Evolutionary conservation across 2,113 vertebrate genomes (phyloP), one percentile per base, ranked within the genome.

Genomic region (Gyps fulvus): DNA sequence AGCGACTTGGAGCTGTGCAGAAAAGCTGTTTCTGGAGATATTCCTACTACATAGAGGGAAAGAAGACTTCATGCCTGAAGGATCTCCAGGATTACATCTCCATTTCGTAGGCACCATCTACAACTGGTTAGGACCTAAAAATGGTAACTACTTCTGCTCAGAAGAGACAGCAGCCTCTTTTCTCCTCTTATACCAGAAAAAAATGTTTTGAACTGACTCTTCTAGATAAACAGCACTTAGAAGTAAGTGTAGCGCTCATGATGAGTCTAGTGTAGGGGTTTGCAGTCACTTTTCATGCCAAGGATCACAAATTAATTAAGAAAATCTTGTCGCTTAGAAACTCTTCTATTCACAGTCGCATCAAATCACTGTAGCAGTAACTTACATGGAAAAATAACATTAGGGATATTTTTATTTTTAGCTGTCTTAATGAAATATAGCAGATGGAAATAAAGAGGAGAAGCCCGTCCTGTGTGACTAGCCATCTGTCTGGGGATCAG

Each of bases 361-460:
- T 84, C 88, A 76, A 95, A 70, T 93, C 69, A 12, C 72, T 89
- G 80, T 49, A 87, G 92, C 89, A 95, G 86, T 52, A 93, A 86
- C 92, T 95, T 91, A 34, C 69, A 94, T 42, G 61, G 96, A 89
- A 95, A 95, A 96, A 97, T 96, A 97, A 94, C 79, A 67, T 94
- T 92, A 78, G 59, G 36, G 89, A 84, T 95, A 83, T 95, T 95
- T 95, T 95, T 97, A 95, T 95, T 94, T 97, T 97, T 97, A 96
- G 92, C 72, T 72, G 36, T 74, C 95, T 95, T 95, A 97, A 96
- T 97, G 95, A 97, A 97, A 96, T 91, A 90, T 91, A 97, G 95
- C 96, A 97, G 96, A 96, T 97, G 91, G 96, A 97, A 97, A 97
- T 96, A 84, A 70, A 96, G 90, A 93, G 74, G 93, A 97, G 95